Percentiles rank a stretch among this genome's conserved stretches.
Evolutionary conservation across 2,113 vertebrate genomes (phyloP).

Genomic region (Okapia johnstoni): DNA sequence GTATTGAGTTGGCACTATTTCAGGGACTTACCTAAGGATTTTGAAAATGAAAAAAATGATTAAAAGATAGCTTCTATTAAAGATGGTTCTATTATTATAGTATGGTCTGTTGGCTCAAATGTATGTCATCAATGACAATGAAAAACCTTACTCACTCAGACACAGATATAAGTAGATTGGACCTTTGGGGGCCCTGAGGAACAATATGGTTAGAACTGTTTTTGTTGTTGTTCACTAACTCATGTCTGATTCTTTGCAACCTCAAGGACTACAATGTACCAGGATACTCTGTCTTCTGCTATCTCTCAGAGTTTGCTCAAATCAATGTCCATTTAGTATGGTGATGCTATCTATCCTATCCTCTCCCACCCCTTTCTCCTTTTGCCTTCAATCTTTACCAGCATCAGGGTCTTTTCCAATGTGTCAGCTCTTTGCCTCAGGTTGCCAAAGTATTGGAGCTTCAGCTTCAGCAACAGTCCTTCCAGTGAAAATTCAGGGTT

Average conservation of each 20-base stretch:
- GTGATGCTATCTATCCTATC: not conserved
- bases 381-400: not conserved
- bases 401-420: not conserved
- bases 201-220: not conserved
- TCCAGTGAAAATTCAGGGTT: not conserved
- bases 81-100: not conserved
- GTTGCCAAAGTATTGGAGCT: not conserved
- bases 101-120: not conserved
- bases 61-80: not conserved
- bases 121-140: not conserved
- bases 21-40: not conserved
- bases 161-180: not conserved
- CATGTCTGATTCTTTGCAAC: not conserved
- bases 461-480: not conserved
- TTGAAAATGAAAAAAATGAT: not conserved
- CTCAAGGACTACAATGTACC: not conserved
- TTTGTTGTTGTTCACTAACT: not conserved
- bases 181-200: not conserved
- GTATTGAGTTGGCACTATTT: not conserved
- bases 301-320: not conserved
- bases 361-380: not conserved
- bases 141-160: rapidly evolving
- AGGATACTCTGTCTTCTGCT: not conserved
- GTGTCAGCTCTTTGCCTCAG: not conserved
- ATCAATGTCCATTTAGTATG: not conserved